A percentile compares a stretch with the other conserved stretches of the same genome.
phyloP scores from a whole-genome alignment of 1,140 invertebrate species.

The Heliothis subflexa region DNA sequence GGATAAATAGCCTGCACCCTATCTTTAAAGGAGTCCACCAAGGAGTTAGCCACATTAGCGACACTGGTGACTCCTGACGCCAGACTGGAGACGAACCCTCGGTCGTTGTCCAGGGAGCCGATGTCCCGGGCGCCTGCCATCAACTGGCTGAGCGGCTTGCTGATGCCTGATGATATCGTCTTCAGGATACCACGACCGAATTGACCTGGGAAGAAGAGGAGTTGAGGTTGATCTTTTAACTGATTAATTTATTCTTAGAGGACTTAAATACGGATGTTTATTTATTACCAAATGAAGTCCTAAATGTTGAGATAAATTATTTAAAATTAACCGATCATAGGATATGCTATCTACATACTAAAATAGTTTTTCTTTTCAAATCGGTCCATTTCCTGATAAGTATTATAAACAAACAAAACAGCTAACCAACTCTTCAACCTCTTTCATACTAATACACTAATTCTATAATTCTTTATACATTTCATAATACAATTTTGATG shows the following conservation, averaged over 20 bases:
- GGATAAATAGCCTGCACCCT: constrained; percentile 86
- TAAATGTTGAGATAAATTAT: background rate
- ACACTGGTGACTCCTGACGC: constrained; percentile 81
- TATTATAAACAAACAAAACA: too few relatives aligned
- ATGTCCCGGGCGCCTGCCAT: constrained; percentile 81
- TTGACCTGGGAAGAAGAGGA: constrained; percentile 67
- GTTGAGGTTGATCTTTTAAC: background rate
- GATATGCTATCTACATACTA: too few relatives aligned
- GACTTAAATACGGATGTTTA: background rate
- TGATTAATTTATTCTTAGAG: background rate
- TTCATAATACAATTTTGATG: too few relatives aligned
- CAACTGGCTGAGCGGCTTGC: constrained; percentile 76
- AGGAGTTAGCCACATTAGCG: constrained; percentile 76
- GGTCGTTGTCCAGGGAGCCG: constrained; percentile 82
- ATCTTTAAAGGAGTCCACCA: constrained; percentile 82
- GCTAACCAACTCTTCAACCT: too few relatives aligned
- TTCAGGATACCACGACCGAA: constrained; percentile 83
- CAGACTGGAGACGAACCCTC: constrained; percentile 78
- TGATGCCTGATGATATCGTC: constrained; percentile 74
- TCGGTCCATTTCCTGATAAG: too few relatives aligned
- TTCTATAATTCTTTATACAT: too few relatives aligned
- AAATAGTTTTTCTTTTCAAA: too few relatives aligned
- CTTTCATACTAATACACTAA: too few relatives aligned
- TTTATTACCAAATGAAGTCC: background rate
- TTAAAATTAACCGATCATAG: too few relatives aligned